Percentiles rank a stretch among this genome's conserved stretches.
phyloP scores from a whole-genome alignment of 2,888 invertebrate species.

The Nephrocerus scutellatus region DNA sequence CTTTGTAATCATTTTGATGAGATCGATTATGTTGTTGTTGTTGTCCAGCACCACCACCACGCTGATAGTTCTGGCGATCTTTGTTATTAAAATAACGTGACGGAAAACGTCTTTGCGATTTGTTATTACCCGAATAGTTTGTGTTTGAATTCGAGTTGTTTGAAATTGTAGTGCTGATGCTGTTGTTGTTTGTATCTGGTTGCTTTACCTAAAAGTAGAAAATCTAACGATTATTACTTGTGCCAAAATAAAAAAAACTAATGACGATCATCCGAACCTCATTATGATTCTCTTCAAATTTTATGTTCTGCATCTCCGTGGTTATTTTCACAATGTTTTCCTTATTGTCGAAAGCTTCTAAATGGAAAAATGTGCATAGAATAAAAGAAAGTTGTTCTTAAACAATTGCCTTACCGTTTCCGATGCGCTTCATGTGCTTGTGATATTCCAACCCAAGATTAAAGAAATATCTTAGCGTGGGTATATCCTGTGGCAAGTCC shows the following conservation, averaged over 20 bases:
- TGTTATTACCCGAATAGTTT: slow-evolving; percentile 11
- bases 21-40: slow-evolving; percentile 17
- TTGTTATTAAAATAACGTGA: slow-evolving; percentile 33
- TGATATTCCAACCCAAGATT: slow-evolving; percentile 58
- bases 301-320: slow-evolving; percentile 18
- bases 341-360: slow-evolving; percentile 20
- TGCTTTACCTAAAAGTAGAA: slow-evolving; percentile 13
- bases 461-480: slow-evolving; percentile 60
- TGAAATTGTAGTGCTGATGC: not conserved
- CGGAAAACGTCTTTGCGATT: slow-evolving; percentile 26
- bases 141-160: not conserved
- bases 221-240: not conserved
- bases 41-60: slow-evolving; percentile 4
- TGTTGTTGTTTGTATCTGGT: slow-evolving; percentile 25
- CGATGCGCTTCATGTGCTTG: slow-evolving; percentile 13
- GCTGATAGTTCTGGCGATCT: slow-evolving; percentile 25
- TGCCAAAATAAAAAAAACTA: not conserved
- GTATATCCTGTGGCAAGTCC: slow-evolving; percentile 50
- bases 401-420: slow-evolving; percentile 6
- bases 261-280: slow-evolving; percentile 10
- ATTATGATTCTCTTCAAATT: slow-evolving; percentile 24
- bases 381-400: not conserved
- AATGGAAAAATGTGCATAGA: slow-evolving; percentile 7
- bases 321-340: slow-evolving; percentile 19
- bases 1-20: slow-evolving; percentile 20